Evolutionary conservation across 2,888 invertebrate genomes (phyloP).

Genomic region (Campoplex nolae): DNA sequence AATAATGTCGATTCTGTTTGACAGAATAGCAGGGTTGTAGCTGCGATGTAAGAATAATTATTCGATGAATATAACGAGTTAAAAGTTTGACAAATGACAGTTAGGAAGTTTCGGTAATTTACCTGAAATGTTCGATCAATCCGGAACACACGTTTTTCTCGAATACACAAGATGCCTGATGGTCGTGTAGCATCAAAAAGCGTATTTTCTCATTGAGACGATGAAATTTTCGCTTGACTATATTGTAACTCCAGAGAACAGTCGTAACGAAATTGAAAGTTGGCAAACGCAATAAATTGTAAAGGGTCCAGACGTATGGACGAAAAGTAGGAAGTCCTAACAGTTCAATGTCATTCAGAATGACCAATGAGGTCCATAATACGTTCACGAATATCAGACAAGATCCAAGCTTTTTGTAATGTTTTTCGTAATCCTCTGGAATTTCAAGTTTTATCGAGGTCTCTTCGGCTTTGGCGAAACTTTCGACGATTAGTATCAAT

Average conservation of each 20-base stretch:
- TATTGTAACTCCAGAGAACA: constrained; percentile 19
- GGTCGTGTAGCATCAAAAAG: constrained; percentile 16
- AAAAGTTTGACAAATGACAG: not conserved
- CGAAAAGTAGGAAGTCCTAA: not conserved
- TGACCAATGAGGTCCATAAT: not conserved
- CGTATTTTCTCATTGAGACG: constrained; percentile 34
- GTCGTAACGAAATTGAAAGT: constrained; percentile 16
- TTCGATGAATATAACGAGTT: too few relatives aligned
- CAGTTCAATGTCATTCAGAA: not conserved
- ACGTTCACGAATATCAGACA: not conserved
- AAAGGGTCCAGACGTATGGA: not conserved
- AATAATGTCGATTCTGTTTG: constrained; percentile 16
- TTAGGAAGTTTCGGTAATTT: not conserved
- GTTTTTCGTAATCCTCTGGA: constrained; percentile 10
- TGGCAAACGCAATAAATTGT: not conserved
- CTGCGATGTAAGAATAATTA: constrained; percentile 5
- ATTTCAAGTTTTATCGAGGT: constrained; percentile 42
- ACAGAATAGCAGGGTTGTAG: not conserved
- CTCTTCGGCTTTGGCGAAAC: constrained; percentile 8
- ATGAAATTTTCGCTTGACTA: constrained; percentile 28
- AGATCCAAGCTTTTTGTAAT: constrained; percentile 7
- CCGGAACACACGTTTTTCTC: not conserved
- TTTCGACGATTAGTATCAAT: constrained; percentile 13
- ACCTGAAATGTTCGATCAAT: constrained; percentile 23
- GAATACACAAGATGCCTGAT: not conserved